Evolutionary conservation across 2,113 vertebrate species (phyloP).

Genomic region (Pheucticus melanocephalus): DNA sequence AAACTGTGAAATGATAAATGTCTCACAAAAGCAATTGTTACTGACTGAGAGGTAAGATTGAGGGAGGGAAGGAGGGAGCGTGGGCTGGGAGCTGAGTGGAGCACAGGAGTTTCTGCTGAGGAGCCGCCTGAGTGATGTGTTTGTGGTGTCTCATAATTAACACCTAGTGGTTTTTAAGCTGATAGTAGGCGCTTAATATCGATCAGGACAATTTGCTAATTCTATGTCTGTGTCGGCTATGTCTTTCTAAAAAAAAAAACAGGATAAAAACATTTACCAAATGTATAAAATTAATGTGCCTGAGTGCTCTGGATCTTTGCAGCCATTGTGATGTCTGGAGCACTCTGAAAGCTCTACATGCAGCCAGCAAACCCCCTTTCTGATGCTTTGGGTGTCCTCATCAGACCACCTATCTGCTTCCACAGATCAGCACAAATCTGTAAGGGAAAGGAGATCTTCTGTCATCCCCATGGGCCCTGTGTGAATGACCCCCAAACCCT

Average conservation of each 20-base stretch:
- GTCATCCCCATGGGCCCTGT: too few relatives aligned
- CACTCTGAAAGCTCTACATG: not conserved
- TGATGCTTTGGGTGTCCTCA: fast-evolving
- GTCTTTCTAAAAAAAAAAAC: not conserved
- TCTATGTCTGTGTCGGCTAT: not conserved
- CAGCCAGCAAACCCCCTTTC: fast-evolving
- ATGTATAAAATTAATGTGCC: not conserved
- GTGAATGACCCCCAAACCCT: not conserved
- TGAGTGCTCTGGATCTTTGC: not conserved
- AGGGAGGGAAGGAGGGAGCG: not conserved
- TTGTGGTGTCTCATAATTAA: slow-evolving; percentile 12
- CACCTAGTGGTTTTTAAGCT: not conserved
- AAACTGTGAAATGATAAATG: not conserved
- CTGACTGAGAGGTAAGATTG: not conserved
- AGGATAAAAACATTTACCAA: slow-evolving; percentile 4
- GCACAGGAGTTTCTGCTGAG: not conserved
- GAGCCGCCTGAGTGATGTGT: not conserved
- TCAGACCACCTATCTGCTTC: not conserved
- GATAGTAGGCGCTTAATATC: not conserved
- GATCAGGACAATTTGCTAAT: slow-evolving; percentile 31
- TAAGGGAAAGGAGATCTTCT: not conserved
- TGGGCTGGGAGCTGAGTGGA: not conserved
- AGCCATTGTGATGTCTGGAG: not conserved
- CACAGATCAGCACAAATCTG: not conserved
- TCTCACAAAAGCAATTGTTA: not conserved